Percentiles rank a stretch among this genome's conserved stretches.
phyloP scores from a whole-genome alignment of 2,797 vertebrate genomes.

The Tinamus major region DNA sequence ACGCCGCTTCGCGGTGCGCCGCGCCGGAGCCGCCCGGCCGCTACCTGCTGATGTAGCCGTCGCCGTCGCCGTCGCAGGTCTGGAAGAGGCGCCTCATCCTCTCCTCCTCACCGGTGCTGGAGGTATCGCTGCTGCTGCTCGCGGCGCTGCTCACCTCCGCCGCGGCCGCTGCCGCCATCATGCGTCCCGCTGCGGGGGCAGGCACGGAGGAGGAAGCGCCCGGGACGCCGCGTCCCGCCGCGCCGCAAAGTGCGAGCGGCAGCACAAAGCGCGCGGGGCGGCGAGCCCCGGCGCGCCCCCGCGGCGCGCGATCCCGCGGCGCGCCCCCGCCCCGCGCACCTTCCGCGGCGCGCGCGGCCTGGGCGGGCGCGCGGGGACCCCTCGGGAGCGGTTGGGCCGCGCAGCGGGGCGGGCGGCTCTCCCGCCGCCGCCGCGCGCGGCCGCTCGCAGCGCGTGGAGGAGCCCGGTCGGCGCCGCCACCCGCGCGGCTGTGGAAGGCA shows the following conservation, averaged over 20 bases:
- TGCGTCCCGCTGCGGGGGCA: neutral
- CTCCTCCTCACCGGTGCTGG: slow-evolving; percentile 85
- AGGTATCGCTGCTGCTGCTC: slow-evolving; percentile 81
- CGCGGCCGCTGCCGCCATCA: slow-evolving; percentile 80
- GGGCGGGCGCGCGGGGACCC: neutral
- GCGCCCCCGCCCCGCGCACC: neutral
- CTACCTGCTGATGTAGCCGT: slow-evolving; percentile 86
- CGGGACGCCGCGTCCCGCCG: neutral
- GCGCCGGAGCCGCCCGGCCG: no score
- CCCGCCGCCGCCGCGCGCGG: no score
- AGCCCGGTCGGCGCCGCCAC: no score
- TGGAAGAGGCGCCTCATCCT: slow-evolving; percentile 84
- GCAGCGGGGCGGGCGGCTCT: no score
- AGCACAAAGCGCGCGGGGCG: neutral
- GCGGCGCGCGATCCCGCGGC: neutral
- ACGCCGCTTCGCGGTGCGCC: neutral
- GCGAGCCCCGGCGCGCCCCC: neutral
- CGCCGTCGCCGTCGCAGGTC: slow-evolving; percentile 86
- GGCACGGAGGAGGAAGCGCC: neutral
- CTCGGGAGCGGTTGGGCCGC: no score
- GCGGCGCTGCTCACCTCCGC: slow-evolving; percentile 72
- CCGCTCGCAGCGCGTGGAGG: no score
- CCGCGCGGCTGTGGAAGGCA: no score
- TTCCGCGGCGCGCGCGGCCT: neutral
- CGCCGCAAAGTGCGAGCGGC: neutral